Base-by-base conservation (phyloP, 1,140 invertebrate genomes). In the Meteorus sp. region DNA sequence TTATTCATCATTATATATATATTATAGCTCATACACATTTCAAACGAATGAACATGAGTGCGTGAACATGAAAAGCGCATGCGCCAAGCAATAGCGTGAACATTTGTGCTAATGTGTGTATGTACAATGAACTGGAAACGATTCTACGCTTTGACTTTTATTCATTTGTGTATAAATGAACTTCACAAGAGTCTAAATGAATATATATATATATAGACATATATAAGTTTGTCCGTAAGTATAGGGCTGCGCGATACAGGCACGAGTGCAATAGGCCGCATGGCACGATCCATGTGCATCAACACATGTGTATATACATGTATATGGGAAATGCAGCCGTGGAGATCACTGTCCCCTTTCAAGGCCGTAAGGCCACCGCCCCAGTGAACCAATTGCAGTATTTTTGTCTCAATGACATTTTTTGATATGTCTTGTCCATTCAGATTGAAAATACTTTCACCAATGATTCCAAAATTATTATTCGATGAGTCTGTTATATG, bases 361-460 rank as follows among this genome's bases (percentile, higher is more conserved):
- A 80, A 78, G 78, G 78, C 72, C 74, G 67, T 62, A 56, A 72
- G 75, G 74, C 75, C 69, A 79, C 76, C 77, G 76, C 74, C 77
- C 78, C 77, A 80, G 72, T 80, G 78, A 80, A 79, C 78, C 77
- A 79, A 78, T 80, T 80, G 74, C 73, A 60, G 69, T 64, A 70
- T 59, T 74, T 74, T 72, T 74, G 68, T 70, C 61, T 65, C 58
- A n/a, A n/a, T n/a, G n/a, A n/a, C n/a, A n/a, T n/a, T n/a, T n/a
- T n/a, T n/a, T n/a, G n/a, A n/a, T n/a, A n/a, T n/a, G n/a, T n/a
- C n/a, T n/a, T n/a, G n/a, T n/a, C n/a, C n/a, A n/a, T n/a, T n/a
- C n/a, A n/a, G n/a, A n/a, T n/a, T n/a, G n/a, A n/a, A n/a, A n/a
- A n/a, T n/a, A n/a, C n/a, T n/a, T n/a, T n/a, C n/a, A n/a, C n/a